Base-by-base conservation (phyloP, 2,797 vertebrate species). In the Squalus acanthias region DNA sequence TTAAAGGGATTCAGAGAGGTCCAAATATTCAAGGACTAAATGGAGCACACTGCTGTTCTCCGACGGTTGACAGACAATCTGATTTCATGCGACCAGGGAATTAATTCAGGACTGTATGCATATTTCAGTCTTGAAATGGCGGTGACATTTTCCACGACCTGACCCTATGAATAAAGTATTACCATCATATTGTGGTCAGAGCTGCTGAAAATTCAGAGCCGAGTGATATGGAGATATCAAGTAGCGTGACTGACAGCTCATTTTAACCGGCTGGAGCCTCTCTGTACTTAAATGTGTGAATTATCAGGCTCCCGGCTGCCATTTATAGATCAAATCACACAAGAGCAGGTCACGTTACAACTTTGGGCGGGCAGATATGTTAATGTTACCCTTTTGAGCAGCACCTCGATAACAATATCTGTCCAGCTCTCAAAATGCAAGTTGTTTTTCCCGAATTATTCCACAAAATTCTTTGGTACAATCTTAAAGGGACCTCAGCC, bases 91-190 rank as follows among this genome's bases (percentile, higher is more conserved):
- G 10, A 50, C 70, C 69, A 95, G 94, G 46, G 67, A 33, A 95
- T 74, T 72, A 4, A 95, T 95, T 95, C 39, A 26, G 93, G 69
- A 53, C 33, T 12, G 39, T 15, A 33, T 74, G 94, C 94, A 95
- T 74, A 57, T 95, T 95, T 57, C 94, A 95, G 94, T 8, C 69
- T 72, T 53, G 24, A 74, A 67, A 74, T 95, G 67, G 69, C 46
- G 29, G 65, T 95, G 69, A 74, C 94, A 95, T 95, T 95, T 95
- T 95, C 94, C 46, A 53, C 15, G 39, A 74, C 67, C 69, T 74
- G 94, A 95, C 69, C 46, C 69, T 53, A 39, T 13, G 22, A 95
- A 95, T 95, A 95, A 95, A 74, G 67, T 95, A 95, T 95, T 95
- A 50, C 67, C 94, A 74, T 70, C 69, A 50, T 50, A 50, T 53